Percentiles rank a stretch among this genome's conserved stretches.
phyloP scores from a whole-genome alignment of 2,888 invertebrate species.

The Volucella zonaria region DNA sequence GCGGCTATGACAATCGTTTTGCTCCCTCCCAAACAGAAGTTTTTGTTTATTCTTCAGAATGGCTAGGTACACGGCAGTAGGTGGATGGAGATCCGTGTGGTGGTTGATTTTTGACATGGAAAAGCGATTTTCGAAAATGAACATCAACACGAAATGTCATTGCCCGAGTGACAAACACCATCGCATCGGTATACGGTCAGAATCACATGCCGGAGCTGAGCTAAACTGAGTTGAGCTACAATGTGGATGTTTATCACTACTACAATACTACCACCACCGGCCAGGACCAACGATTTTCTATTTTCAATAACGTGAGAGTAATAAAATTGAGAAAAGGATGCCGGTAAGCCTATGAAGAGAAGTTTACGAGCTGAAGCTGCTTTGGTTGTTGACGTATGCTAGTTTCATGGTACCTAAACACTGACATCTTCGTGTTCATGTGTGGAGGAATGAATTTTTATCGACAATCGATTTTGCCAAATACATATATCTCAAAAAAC shows the following conservation, averaged over 20 bases:
- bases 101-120: constrained; percentile 25
- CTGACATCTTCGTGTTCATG: background rate
- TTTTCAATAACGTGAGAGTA: constrained; percentile 33
- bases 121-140: constrained; percentile 40
- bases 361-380: constrained; percentile 13
- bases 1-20: constrained; percentile 57
- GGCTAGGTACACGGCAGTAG: background rate
- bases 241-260: constrained; percentile 40
- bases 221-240: constrained; percentile 7
- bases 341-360: constrained; percentile 26
- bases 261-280: background rate
- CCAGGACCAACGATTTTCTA: constrained; percentile 6
- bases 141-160: constrained; percentile 43
- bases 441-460: constrained; percentile 25
- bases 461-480: constrained; percentile 51
- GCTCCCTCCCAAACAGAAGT: background rate
- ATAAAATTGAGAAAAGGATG: constrained; percentile 30
- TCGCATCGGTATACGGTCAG: constrained; percentile 14
- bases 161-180: background rate
- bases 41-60: background rate
- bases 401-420: background rate
- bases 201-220: background rate
- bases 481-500: constrained; percentile 15
- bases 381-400: constrained; percentile 32
- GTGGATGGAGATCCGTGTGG: background rate